Evolutionary conservation across 2,888 invertebrate genomes (phyloP).

Genomic region (Falcaria lacertinaria): DNA sequence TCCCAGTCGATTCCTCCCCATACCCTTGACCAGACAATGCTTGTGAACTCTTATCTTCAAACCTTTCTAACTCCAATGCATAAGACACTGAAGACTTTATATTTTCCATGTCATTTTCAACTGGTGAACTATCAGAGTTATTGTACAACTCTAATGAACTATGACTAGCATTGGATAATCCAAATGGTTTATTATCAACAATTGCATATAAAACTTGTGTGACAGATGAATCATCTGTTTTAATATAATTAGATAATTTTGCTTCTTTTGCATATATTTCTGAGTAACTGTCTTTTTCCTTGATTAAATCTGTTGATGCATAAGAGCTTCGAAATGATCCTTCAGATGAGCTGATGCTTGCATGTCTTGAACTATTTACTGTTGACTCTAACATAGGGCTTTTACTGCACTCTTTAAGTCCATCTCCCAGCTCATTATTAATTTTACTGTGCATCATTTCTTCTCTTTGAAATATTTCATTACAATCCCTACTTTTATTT

Average conservation of each 20-base stretch:
- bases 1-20: neutral
- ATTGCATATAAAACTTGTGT: conserved; percentile 42
- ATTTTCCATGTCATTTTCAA: neutral
- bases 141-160: conserved; percentile 8
- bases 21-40: neutral
- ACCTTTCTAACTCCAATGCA: neutral
- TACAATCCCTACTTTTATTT: conserved; percentile 72
- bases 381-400: neutral
- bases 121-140: neutral
- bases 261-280: conserved; percentile 27
- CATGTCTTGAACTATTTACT: neutral
- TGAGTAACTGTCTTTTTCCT: conserved; percentile 28
- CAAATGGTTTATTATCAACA: conserved; percentile 8
- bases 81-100: neutral
- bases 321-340: conserved; percentile 55
- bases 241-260: conserved; percentile 17
- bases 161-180: conserved; percentile 18
- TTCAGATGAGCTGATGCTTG: conserved; percentile 53
- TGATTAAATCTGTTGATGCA: conserved; percentile 40
- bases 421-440: conserved; percentile 17
- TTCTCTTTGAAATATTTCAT: conserved; percentile 44
- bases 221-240: conserved; percentile 16
- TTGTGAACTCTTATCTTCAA: neutral
- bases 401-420: conserved; percentile 12
- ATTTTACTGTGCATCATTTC: conserved; percentile 27